These are phyloP conservation scores for Eudasyphora cyanicolor DNA, from an alignment of 2,888 invertebrate genomes.

Conservation along the genomic window DNA sequence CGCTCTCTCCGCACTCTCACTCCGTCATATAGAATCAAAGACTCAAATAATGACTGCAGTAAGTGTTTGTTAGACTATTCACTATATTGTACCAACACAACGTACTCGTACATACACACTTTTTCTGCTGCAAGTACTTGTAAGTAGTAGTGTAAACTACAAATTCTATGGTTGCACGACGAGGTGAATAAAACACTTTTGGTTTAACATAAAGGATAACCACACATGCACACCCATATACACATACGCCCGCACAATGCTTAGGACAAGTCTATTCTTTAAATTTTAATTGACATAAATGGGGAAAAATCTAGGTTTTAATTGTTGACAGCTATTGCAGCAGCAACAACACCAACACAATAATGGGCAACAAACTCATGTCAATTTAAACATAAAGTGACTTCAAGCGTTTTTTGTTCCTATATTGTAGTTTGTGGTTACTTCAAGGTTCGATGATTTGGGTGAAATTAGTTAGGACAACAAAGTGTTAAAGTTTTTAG, in stretches of 20 bases:
- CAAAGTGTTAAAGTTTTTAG: not conserved
- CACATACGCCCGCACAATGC: not conserved
- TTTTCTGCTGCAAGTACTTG: not conserved
- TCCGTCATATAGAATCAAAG: not conserved
- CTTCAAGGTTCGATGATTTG: conserved; percentile 6
- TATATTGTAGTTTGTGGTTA: conserved; percentile 11
- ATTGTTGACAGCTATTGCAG: conserved; percentile 49
- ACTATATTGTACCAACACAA: not conserved
- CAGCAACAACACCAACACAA: not conserved
- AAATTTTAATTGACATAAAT: conserved; percentile 53
- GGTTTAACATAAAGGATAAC: conserved; percentile 9
- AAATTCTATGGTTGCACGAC: not conserved
- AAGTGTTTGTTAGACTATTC: not conserved
- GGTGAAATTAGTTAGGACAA: not conserved
- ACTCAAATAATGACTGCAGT: not conserved
- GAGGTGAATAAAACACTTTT: conserved; percentile 10
- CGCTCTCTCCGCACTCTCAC: conserved; percentile 18
- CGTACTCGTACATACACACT: not conserved
- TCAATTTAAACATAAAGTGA: conserved; percentile 18
- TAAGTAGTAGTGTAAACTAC: not conserved
- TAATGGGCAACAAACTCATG: conserved; percentile 1
- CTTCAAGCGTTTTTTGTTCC: conserved; percentile 19
- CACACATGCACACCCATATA: not conserved
- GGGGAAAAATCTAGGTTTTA: conserved; percentile 55
- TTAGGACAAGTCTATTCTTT: conserved; percentile 44